phyloP scores from a whole-genome alignment of 2,888 invertebrate genomes.

The Lycia hirtaria region DNA sequence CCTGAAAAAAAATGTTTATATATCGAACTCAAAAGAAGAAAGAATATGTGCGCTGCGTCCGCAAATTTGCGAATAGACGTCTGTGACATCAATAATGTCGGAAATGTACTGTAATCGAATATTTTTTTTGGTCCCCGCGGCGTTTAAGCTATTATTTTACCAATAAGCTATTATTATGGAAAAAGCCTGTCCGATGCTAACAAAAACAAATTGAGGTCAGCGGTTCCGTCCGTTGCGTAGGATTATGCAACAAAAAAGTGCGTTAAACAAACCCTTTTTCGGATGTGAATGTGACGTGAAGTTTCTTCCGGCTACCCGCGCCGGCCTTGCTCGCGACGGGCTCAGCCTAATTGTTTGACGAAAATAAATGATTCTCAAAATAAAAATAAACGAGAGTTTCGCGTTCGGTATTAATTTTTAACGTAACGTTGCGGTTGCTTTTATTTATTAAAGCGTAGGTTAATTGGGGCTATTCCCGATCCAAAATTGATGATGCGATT shows the following conservation, averaged over 20 bases:
- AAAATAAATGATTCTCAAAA: slow-evolving; percentile 83
- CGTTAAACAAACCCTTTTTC: slow-evolving; percentile 75
- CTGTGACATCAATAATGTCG: no score
- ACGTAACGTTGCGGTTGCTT: slow-evolving; percentile 66
- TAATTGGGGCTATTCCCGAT: slow-evolving; percentile 49
- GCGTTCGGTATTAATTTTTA: slow-evolving; percentile 77
- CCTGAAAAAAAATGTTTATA: no score
- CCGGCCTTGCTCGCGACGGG: slow-evolving; percentile 68
- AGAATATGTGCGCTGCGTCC: no score
- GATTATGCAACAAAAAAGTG: slow-evolving; percentile 78
- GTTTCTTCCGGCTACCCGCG: slow-evolving; percentile 70
- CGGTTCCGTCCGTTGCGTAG: no score
- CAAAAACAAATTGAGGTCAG: no score
- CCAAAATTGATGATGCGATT: slow-evolving; percentile 35
- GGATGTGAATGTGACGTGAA: slow-evolving; percentile 71
- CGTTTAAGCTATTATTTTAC: no score
- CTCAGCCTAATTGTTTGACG: slow-evolving; percentile 81
- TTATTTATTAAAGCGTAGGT: slow-evolving; percentile 57
- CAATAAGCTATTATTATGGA: no score
- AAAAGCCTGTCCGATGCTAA: no score
- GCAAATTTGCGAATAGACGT: no score
- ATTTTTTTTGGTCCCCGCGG: no score
- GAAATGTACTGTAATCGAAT: no score
- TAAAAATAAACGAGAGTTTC: slow-evolving; percentile 82
- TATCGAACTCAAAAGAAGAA: no score